These are phyloP conservation scores for Oryzias curvinotus DNA, from an alignment of 2,113 vertebrate genomes.

Conservation along the genomic window DNA sequence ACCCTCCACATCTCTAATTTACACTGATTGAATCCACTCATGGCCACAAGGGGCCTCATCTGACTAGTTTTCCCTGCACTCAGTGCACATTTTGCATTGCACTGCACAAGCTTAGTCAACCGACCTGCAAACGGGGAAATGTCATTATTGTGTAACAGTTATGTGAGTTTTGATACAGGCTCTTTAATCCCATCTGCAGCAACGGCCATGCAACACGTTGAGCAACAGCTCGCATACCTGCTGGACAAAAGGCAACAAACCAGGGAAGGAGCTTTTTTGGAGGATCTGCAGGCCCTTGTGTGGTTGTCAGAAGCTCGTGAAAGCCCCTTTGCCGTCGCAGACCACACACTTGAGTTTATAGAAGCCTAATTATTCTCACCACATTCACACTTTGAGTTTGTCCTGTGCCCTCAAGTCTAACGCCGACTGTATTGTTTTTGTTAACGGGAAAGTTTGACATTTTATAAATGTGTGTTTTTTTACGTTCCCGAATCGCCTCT, in stretches of 20 bases:
- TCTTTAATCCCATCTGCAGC: constrained; percentile 24
- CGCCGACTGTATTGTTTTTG: constrained; percentile 33
- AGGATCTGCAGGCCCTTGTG: constrained; percentile 36
- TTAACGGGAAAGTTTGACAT: constrained; percentile 6
- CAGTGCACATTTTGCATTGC: constrained; percentile 51
- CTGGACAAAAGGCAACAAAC: background rate
- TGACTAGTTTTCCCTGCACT: constrained; percentile 59
- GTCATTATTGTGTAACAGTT: constrained; percentile 28
- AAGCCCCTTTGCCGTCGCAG: constrained; percentile 33
- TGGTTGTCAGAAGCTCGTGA: constrained; percentile 26
- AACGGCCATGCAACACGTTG: constrained; percentile 1
- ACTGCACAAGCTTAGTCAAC: constrained; percentile 27
- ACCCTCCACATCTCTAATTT: constrained; percentile 72
- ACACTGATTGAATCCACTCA: constrained; percentile 73
- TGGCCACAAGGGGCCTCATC: constrained; percentile 71
- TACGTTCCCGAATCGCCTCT: background rate
- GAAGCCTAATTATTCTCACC: constrained; percentile 46
- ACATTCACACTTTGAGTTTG: constrained; percentile 12
- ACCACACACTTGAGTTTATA: constrained; percentile 61
- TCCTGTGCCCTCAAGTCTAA: constrained; percentile 23
- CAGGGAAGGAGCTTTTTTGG: constrained; percentile 15
- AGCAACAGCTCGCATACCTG: constrained; percentile 4
- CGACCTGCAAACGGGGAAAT: constrained; percentile 34
- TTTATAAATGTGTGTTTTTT: constrained; percentile 8
- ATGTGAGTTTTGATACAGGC: constrained; percentile 10